These are phyloP conservation scores for Machimus atricapillus DNA, from an alignment of 2,888 invertebrate species.

Conservation along the genomic window DNA sequence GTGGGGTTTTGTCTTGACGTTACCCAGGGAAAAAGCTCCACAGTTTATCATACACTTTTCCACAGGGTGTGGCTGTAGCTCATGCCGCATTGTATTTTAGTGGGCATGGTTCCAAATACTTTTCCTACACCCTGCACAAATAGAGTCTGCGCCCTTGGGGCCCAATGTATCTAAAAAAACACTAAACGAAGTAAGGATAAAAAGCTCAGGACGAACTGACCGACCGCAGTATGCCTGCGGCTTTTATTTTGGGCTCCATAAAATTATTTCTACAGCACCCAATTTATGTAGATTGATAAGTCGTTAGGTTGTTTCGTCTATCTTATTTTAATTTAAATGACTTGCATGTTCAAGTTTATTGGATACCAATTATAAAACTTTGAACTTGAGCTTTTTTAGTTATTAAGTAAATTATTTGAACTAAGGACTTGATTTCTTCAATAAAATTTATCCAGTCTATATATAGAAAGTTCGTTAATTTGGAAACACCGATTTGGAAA, in stretches of 20 bases:
- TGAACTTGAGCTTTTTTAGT: neutral
- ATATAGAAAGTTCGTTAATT: neutral
- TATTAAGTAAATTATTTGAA: neutral
- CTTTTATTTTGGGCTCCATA: neutral
- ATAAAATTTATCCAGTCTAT: neutral
- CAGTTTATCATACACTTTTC: neutral
- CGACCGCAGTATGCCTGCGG: neutral
- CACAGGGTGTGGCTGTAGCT: neutral
- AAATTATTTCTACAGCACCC: neutral
- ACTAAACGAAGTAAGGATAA: neutral
- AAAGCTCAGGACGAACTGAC: neutral
- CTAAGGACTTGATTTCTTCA: neutral
- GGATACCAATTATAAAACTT: neutral
- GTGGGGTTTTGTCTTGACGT: neutral
- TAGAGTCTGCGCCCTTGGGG: neutral
- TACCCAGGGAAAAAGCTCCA: constrained; percentile 23
- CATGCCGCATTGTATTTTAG: neutral
- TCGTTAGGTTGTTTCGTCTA: neutral
- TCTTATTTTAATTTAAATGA: neutral
- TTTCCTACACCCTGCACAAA: neutral
- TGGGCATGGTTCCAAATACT: neutral
- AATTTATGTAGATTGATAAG: neutral
- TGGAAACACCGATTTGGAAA: no score
- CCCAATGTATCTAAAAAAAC: neutral
- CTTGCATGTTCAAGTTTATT: neutral